phyloP scores from a whole-genome alignment of 1,140 invertebrate genomes.

The Lucilia cuprina region DNA sequence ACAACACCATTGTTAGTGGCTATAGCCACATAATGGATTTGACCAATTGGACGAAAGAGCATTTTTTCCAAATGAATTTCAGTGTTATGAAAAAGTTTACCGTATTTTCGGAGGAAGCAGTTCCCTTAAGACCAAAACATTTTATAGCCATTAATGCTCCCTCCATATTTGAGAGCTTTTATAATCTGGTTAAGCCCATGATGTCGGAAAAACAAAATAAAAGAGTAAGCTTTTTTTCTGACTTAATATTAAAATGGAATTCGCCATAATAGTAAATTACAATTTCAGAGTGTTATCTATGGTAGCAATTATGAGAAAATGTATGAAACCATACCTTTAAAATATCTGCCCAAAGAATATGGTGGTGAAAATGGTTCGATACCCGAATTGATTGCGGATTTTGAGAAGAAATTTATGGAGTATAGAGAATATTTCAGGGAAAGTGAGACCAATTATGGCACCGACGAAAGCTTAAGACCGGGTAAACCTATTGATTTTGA shows the following conservation, averaged over 20 bases:
- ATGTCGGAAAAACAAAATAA: slow-evolving; percentile 65
- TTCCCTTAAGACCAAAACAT: slow-evolving; percentile 64
- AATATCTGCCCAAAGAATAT: slow-evolving; percentile 67
- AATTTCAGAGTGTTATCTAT: slow-evolving; percentile 66
- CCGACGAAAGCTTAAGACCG: slow-evolving; percentile 67
- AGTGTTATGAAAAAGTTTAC: slow-evolving; percentile 64
- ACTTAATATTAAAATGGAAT: background rate
- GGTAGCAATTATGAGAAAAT: slow-evolving; percentile 64
- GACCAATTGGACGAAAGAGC: slow-evolving; percentile 56
- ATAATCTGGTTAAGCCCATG: slow-evolving; percentile 64
- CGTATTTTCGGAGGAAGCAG: slow-evolving; percentile 64
- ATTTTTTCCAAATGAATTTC: slow-evolving; percentile 65
- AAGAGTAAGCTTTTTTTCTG: slow-evolving; percentile 47
- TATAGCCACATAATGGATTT: slow-evolving; percentile 64
- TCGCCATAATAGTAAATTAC: background rate
- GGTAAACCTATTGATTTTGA: slow-evolving; percentile 69
- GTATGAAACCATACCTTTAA: slow-evolving; percentile 62
- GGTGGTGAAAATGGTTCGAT: slow-evolving; percentile 66
- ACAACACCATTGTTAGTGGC: slow-evolving; percentile 63
- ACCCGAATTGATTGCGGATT: slow-evolving; percentile 63
- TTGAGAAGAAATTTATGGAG: slow-evolving; percentile 67
- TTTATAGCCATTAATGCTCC: slow-evolving; percentile 67
- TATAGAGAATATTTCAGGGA: slow-evolving; percentile 67
- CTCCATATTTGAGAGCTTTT: slow-evolving; percentile 64
- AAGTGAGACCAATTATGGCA: slow-evolving; percentile 64